These are phyloP conservation scores for Melanotaenia nigrans DNA, from an alignment of 2,797 vertebrate genomes.

Conservation along the genomic window DNA sequence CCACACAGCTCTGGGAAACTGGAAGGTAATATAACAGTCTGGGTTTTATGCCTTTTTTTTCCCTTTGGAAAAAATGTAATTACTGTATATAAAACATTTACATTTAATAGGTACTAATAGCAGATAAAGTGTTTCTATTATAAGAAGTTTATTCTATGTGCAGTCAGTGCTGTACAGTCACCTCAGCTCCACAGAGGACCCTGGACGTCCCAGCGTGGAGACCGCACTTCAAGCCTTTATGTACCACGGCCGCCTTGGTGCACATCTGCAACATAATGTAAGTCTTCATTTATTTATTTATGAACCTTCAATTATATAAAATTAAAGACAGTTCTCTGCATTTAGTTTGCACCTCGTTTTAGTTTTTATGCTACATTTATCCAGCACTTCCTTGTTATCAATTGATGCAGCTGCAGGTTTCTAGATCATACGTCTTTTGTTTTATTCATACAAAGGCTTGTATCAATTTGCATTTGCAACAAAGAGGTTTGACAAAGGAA, in stretches of 20 bases:
- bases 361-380: no score
- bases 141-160: constrained; percentile 17
- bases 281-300: constrained; percentile 13
- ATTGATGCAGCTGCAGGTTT: not conserved
- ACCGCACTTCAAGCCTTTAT: constrained; percentile 85
- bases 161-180: constrained; percentile 82
- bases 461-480: not conserved
- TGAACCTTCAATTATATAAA: no score
- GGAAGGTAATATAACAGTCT: constrained; percentile 82
- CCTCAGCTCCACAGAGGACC: constrained; percentile 71
- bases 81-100: not conserved
- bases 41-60: not conserved
- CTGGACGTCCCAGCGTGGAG: constrained; percentile 66
- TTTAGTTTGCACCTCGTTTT: not conserved
- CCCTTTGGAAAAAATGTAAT: not conserved
- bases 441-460: not conserved
- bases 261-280: constrained; percentile 91
- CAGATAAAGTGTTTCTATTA: not conserved
- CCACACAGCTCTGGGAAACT: constrained; percentile 81
- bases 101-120: not conserved
- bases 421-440: not conserved
- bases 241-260: constrained; percentile 83
- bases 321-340: no score
- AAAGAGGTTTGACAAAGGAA: not conserved
- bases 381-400: not conserved